These are phyloP conservation scores for Stictocephala bisonia DNA, from an alignment of 2,888 invertebrate genomes.

Conservation along the genomic window DNA sequence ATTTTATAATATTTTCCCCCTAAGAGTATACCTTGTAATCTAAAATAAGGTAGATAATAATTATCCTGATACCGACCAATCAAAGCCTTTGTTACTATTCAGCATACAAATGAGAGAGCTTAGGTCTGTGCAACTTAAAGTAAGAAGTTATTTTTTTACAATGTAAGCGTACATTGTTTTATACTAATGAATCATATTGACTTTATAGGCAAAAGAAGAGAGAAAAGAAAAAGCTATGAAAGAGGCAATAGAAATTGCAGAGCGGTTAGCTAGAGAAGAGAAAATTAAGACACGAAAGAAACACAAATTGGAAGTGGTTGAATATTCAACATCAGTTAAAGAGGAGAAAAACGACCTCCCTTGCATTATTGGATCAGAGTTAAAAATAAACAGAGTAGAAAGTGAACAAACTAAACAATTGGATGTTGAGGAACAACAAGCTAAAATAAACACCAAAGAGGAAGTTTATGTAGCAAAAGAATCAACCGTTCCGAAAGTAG, in stretches of 20 bases:
- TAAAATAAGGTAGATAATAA: too few relatives aligned
- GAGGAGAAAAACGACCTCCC: slow-evolving; percentile 4
- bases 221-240: slow-evolving; percentile 79
- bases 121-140: too few relatives aligned
- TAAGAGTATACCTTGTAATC: too few relatives aligned
- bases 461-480: too few relatives aligned
- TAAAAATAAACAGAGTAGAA: slow-evolving; percentile 19
- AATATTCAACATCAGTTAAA: background rate
- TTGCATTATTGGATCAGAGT: background rate
- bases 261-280: slow-evolving; percentile 74
- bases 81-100: too few relatives aligned
- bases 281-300: slow-evolving; percentile 64
- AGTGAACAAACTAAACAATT: slow-evolving; percentile 37
- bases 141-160: too few relatives aligned
- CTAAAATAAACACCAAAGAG: slow-evolving; percentile 41
- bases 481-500: background rate
- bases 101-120: too few relatives aligned
- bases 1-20: too few relatives aligned
- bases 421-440: slow-evolving; percentile 60
- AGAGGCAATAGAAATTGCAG: slow-evolving; percentile 81
- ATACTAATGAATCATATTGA: too few relatives aligned
- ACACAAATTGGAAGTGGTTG: slow-evolving; percentile 45
- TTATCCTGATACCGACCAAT: too few relatives aligned
- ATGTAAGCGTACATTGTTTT: too few relatives aligned
- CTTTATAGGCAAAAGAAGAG: slow-evolving; percentile 79